Conservation (phyloP, 2,797 vertebrate genomes). For the Pangasius djambal region DNA sequence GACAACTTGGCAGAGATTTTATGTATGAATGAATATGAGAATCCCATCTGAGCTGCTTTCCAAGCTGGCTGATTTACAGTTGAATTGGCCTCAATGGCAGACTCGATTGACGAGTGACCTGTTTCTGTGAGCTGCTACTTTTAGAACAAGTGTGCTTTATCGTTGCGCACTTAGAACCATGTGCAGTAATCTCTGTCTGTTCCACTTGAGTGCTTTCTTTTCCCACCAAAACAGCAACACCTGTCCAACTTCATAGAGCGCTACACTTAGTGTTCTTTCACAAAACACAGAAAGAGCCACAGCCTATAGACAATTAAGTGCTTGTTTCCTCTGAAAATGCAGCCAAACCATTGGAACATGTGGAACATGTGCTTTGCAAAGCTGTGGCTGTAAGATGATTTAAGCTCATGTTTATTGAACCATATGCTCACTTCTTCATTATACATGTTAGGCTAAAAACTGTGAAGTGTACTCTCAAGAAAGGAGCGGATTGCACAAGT, state of each 20-base stretch:
- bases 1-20: constrained; percentile 7
- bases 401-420: neutral
- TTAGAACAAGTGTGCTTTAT: constrained; percentile 1
- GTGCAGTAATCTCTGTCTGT: constrained; percentile 13
- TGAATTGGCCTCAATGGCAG: constrained; percentile 11
- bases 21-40: constrained; percentile 9
- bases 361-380: neutral
- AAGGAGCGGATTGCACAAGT: neutral
- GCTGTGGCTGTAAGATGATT: neutral
- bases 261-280: neutral
- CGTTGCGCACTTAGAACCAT: neutral
- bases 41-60: neutral
- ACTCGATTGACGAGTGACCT: neutral
- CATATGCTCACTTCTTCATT: neutral
- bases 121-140: constrained; percentile 19
- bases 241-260: neutral
- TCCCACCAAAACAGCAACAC: neutral
- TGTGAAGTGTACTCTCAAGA: neutral
- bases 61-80: constrained; percentile 15
- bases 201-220: neutral
- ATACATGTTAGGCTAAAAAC: neutral
- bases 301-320: neutral
- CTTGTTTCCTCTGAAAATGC: neutral
- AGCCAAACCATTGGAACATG: neutral
- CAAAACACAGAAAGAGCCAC: neutral